Evolutionary conservation across 2,888 invertebrate genomes (phyloP).

Genomic region (Conomelus anceps): DNA sequence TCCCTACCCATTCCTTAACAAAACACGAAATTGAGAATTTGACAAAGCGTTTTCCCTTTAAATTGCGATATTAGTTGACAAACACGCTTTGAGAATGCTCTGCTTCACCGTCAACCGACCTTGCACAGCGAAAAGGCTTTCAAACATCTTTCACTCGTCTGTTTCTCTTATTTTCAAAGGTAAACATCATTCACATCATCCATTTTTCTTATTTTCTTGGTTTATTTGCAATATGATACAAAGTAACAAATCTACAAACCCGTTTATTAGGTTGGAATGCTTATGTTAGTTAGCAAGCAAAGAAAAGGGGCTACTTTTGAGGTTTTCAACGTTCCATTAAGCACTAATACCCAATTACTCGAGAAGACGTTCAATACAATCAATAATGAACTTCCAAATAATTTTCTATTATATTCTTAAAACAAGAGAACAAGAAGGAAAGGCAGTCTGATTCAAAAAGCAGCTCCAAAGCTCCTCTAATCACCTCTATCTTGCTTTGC

Average conservation of each 20-base stretch:
- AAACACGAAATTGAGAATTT: not conserved
- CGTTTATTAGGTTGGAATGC: not conserved
- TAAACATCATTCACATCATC: not conserved
- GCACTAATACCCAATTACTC: not conserved
- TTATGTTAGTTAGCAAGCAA: not conserved
- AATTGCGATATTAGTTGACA: not conserved
- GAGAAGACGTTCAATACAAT: not conserved
- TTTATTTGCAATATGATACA: not conserved
- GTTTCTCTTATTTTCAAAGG: not conserved
- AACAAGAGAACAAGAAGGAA: too few species aligned
- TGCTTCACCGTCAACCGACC: not conserved
- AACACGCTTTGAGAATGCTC: not conserved
- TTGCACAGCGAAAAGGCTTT: not conserved
- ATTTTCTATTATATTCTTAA: not conserved
- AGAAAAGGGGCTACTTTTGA: not conserved
- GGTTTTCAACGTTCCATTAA: not conserved
- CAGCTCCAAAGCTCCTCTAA: too few species aligned
- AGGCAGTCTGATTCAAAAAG: too few species aligned
- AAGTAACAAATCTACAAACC: not conserved
- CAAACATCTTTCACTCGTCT: not conserved
- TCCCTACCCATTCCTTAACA: not conserved
- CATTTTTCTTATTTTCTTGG: too few species aligned
- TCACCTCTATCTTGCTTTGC: too few species aligned
- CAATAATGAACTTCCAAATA: not conserved
- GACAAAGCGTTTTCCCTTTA: not conserved